A percentile compares a stretch with the other conserved stretches of the same genome.
These are phyloP conservation scores for Ecliptopera silaceata DNA, from an alignment of 2,888 invertebrate genomes.

Conservation along the genomic window DNA sequence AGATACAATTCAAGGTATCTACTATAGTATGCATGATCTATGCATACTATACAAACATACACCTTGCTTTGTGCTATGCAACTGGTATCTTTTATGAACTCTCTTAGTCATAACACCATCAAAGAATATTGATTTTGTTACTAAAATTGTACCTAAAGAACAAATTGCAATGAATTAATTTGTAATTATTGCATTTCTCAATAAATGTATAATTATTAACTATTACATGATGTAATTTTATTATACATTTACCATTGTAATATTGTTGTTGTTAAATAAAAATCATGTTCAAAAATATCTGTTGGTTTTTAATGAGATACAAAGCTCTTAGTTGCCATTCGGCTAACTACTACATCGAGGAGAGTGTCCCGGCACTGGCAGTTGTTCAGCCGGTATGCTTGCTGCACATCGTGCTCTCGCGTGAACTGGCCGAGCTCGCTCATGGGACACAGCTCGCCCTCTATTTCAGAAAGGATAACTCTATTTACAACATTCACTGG, in stretches of 20 bases:
- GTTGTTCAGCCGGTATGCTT: constrained; percentile 84
- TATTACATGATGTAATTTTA: constrained; percentile 73
- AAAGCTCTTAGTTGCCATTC: constrained; percentile 86
- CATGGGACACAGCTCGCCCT: constrained; percentile 80
- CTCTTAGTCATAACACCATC: constrained; percentile 8
- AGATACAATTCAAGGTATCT: not conserved
- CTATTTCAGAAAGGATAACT: constrained; percentile 71
- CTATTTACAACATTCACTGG: constrained; percentile 47
- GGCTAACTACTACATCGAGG: constrained; percentile 85
- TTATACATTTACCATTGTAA: constrained; percentile 78
- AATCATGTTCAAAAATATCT: constrained; percentile 49
- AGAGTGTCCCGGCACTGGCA: constrained; percentile 66
- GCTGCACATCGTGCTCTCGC: constrained; percentile 78
- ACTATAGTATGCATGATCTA: no score
- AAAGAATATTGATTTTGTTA: no score
- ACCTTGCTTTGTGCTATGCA: not conserved
- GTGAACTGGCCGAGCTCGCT: constrained; percentile 71
- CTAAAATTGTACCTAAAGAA: constrained; percentile 18
- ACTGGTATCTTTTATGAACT: constrained; percentile 25
- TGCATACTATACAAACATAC: not conserved
- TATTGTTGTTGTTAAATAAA: constrained; percentile 79
- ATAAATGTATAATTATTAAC: constrained; percentile 59
- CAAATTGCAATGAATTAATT: constrained; percentile 25
- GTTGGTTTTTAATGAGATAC: constrained; percentile 55
- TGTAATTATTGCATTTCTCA: constrained; percentile 55